phyloP scores from a whole-genome alignment of 1,140 invertebrate species.

The Lucilia sericata region DNA sequence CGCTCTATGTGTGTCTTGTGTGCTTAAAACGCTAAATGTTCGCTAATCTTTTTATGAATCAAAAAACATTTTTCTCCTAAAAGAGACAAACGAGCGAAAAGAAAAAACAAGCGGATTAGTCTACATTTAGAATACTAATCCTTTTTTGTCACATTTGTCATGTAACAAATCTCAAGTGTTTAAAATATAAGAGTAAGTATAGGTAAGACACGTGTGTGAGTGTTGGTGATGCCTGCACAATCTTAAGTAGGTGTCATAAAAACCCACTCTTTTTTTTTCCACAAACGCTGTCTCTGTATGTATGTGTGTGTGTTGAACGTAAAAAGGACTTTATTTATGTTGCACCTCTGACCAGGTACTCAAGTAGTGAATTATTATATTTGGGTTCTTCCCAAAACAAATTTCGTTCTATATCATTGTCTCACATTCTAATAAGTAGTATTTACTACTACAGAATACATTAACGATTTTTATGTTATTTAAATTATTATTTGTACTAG shows the following conservation, averaged over 20 bases:
- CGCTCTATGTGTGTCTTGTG: too few relatives aligned
- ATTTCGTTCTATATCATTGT: background rate
- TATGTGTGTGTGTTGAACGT: too few relatives aligned
- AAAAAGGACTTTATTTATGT: background rate
- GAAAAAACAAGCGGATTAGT: slow-evolving; percentile 13
- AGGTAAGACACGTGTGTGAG: background rate
- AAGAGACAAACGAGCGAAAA: too few relatives aligned
- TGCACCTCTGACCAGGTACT: background rate
- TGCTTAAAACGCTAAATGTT: slow-evolving; percentile 35
- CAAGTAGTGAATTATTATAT: background rate
- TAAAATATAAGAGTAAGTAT: background rate
- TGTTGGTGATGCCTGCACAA: too few relatives aligned
- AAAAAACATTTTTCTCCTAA: background rate
- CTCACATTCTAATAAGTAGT: background rate
- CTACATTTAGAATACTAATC: background rate
- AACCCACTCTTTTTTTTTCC: background rate
- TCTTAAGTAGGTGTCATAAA: background rate
- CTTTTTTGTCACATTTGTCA: slow-evolving; percentile 33
- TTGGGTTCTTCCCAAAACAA: background rate
- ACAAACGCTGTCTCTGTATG: too few relatives aligned
- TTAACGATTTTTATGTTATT: background rate
- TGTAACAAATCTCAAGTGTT: background rate
- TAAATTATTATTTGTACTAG: background rate
- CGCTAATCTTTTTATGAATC: slow-evolving; percentile 39
- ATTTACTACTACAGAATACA: too few relatives aligned